phyloP scores from a whole-genome alignment of 2,888 invertebrate species.

The Drosophila yooni region DNA sequence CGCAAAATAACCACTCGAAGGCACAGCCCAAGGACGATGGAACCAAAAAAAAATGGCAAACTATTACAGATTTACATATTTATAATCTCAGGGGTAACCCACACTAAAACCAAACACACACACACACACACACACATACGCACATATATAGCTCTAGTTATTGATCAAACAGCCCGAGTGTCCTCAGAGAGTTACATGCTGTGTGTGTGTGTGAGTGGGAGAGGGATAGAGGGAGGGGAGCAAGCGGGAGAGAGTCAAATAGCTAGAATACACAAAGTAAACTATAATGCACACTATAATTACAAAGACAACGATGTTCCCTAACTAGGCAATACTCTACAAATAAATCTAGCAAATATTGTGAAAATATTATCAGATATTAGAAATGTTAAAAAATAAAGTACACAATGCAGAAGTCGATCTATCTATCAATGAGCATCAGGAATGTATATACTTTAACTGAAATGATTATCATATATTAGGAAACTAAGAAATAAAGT shows the following conservation, averaged over 20 bases:
- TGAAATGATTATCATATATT: background rate
- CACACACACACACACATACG: constrained; percentile 2
- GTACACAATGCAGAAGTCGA: background rate
- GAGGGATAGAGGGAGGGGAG: background rate
- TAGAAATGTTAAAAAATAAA: background rate
- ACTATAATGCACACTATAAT: background rate
- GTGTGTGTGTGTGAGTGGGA: background rate
- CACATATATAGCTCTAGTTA: constrained; percentile 21
- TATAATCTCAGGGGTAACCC: constrained; percentile 19
- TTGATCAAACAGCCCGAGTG: constrained; percentile 56
- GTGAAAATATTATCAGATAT: background rate
- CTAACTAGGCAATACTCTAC: background rate
- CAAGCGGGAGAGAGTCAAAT: background rate
- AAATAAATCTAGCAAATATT: background rate
- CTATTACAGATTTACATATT: constrained; percentile 28
- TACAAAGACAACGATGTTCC: background rate
- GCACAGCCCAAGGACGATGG: constrained; percentile 44
- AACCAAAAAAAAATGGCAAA: constrained; percentile 36
- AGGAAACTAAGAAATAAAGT: background rate
- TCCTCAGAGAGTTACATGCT: constrained; percentile 34
- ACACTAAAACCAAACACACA: constrained; percentile 1
- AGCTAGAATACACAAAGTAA: background rate
- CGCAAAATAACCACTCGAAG: constrained; percentile 33
- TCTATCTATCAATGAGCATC: background rate
- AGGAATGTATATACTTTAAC: background rate